phyloP scores from a whole-genome alignment of 2,888 invertebrate species.

The Eristalinus sepulchralis region DNA sequence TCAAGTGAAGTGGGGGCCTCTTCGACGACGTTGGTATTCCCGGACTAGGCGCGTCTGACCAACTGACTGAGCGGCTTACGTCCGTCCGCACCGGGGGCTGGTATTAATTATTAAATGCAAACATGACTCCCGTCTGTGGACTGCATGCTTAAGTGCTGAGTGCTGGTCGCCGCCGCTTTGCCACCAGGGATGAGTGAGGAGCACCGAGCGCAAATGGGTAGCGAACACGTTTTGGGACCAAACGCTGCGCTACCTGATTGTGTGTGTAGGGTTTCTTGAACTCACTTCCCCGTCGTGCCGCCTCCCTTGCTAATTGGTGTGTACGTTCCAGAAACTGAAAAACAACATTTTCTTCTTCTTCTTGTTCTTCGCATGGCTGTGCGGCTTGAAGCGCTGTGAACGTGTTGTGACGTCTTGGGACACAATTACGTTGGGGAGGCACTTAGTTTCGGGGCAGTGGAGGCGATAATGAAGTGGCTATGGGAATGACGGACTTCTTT shows the following conservation, averaged over 20 bases:
- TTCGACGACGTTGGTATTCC: not conserved
- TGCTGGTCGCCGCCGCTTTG: not conserved
- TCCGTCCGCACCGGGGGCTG: not conserved
- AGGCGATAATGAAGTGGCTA: not conserved
- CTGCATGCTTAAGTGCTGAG: not conserved
- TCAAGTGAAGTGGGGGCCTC: not conserved
- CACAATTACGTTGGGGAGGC: not conserved
- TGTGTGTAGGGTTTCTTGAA: not conserved
- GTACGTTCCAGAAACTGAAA: not conserved
- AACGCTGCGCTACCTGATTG: not conserved
- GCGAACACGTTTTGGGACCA: not conserved
- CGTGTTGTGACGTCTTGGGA: not conserved
- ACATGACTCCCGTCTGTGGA: not conserved
- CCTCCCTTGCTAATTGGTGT: not conserved
- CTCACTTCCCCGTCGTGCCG: not conserved
- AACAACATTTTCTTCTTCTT: no score
- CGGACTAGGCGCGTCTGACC: not conserved
- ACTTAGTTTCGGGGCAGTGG: not conserved
- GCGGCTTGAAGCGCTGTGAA: not conserved
- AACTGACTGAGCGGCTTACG: not conserved
- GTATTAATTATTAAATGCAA: not conserved
- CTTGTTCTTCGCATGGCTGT: not conserved
- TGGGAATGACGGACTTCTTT: not conserved
- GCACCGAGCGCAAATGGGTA: not conserved
- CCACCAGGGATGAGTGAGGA: not conserved